A percentile compares a stretch with the other conserved stretches of the same genome.
These are phyloP conservation scores for Corticium candelabrum DNA, from an alignment of 37 sponge, comb jelly and placozoan species.

Conservation along the genomic window DNA sequence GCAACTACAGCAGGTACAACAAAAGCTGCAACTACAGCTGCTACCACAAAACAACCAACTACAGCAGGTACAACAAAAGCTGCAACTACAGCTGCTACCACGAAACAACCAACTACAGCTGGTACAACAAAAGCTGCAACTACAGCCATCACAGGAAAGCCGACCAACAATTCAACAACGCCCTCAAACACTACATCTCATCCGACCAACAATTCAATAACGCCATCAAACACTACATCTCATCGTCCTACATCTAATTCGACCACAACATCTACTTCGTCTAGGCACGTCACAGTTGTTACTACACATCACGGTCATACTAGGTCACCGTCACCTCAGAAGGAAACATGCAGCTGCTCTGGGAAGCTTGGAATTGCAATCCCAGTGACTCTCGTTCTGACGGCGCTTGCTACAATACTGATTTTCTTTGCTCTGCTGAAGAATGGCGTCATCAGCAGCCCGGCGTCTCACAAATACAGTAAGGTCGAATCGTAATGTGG, in stretches of 20 bases:
- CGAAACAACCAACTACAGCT: neutral
- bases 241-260: neutral
- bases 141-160: neutral
- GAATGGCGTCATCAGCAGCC: too few relatives aligned
- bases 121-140: neutral
- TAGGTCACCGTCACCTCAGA: neutral
- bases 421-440: too few relatives aligned
- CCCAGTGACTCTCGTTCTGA: constrained; percentile 1
- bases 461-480: too few relatives aligned
- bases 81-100: neutral
- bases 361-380: neutral
- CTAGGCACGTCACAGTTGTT: neutral
- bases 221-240: neutral
- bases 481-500: too few relatives aligned
- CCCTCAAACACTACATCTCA: neutral
- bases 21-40: neutral
- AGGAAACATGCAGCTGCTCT: neutral
- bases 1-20: too few relatives aligned
- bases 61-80: neutral
- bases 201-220: neutral
- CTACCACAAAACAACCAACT: neutral
- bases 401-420: neutral
- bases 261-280: neutral
- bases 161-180: neutral
- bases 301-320: neutral